Conservation (phyloP, 2,113 vertebrate species). For the Sardina pilchardus region DNA sequence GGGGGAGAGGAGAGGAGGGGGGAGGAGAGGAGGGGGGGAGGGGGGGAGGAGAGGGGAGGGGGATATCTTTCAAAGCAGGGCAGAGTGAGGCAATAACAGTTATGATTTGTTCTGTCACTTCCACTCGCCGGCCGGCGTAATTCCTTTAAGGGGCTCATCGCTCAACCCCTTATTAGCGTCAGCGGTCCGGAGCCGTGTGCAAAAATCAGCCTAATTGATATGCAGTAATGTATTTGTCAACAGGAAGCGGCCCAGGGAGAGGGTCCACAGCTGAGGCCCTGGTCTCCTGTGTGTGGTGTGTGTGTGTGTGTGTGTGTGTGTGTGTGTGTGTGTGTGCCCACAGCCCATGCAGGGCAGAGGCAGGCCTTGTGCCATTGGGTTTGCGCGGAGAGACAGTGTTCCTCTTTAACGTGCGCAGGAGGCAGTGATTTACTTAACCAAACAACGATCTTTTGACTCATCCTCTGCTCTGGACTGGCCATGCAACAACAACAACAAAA, state of each 20-base stretch:
- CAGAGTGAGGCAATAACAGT: conserved; percentile 32
- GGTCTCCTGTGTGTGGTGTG: background rate
- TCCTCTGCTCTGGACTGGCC: background rate
- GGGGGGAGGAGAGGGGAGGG: background rate
- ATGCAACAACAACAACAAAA: too few species aligned
- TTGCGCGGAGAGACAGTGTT: background rate
- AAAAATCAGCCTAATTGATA: conserved; percentile 50
- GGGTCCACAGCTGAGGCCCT: conserved; percentile 26
- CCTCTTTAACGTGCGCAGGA: background rate
- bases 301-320: too few species aligned
- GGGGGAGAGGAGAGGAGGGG: background rate
- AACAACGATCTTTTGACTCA: too few species aligned
- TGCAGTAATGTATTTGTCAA: conserved; percentile 51
- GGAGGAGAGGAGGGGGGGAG: background rate
- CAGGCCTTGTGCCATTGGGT: background rate
- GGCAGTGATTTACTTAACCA: background rate
- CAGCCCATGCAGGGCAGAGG: background rate
- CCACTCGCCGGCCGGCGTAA: conserved; percentile 37
- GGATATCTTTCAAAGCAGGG: conserved; percentile 26
- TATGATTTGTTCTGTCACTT: conserved; percentile 43
- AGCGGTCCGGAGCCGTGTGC: conserved; percentile 35
- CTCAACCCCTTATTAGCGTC: conserved; percentile 52
- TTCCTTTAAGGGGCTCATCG: conserved; percentile 52
- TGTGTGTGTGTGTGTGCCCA: too few species aligned
- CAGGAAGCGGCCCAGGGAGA: conserved; percentile 19